Conservation (phyloP, 2,888 invertebrate species). For the Caenorhabditis becei region DNA sequence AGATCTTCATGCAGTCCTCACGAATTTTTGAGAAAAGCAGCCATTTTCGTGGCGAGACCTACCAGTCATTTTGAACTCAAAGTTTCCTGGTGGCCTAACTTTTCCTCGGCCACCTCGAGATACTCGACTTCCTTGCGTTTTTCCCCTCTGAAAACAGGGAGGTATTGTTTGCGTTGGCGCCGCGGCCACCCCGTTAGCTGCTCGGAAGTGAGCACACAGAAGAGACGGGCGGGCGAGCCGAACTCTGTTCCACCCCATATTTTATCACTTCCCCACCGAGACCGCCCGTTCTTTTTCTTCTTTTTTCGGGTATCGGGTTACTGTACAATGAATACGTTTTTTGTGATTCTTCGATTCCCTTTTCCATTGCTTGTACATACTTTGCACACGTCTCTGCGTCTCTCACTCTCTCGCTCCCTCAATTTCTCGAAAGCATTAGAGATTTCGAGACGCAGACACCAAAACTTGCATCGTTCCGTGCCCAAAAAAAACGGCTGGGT, state of each 20-base stretch:
- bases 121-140: background rate
- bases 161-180: conserved; percentile 36
- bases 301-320: background rate
- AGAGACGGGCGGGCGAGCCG: conserved; percentile 10
- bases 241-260: conserved; percentile 57
- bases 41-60: background rate
- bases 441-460: background rate
- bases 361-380: no score
- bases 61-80: no score
- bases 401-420: conserved; percentile 5
- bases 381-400: no score
- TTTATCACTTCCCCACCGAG: conserved; percentile 35
- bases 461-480: conserved; percentile 5
- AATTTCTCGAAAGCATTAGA: background rate
- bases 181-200: conserved; percentile 50
- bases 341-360: background rate
- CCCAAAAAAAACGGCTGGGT: conserved; percentile 46
- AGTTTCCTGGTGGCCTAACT: no score
- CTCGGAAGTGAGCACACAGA: conserved; percentile 44
- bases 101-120: background rate
- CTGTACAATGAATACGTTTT: background rate
- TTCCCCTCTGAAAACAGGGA: conserved; percentile 28
- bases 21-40: no score
- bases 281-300: background rate
- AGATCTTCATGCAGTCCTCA: no score